These are phyloP conservation scores for Drosophila pegasa DNA, from an alignment of 2,888 invertebrate genomes.

Conservation along the genomic window DNA sequence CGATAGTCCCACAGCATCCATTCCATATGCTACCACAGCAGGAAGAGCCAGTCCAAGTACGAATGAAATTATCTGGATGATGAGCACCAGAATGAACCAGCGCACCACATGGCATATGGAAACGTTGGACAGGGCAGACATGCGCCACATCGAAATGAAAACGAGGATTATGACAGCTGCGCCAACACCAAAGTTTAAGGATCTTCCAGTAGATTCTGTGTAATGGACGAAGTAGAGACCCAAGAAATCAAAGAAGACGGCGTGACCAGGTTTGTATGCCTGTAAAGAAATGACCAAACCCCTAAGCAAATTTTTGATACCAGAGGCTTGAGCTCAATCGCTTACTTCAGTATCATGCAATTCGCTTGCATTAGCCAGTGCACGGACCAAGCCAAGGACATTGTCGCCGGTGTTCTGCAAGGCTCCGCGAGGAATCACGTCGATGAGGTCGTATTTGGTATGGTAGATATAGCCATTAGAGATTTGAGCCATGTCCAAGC, in stretches of 20 bases:
- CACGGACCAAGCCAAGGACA: slow-evolving; percentile 86
- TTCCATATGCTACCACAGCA: slow-evolving; percentile 78
- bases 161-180: slow-evolving; percentile 77
- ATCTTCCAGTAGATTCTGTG: slow-evolving; percentile 85
- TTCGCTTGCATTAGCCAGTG: slow-evolving; percentile 85
- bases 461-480: slow-evolving; percentile 92
- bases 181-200: slow-evolving; percentile 82
- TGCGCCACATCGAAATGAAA: slow-evolving; percentile 69
- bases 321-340: not conserved
- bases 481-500: slow-evolving; percentile 90
- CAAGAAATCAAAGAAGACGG: slow-evolving; percentile 90
- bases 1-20: slow-evolving; percentile 83
- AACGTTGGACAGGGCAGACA: slow-evolving; percentile 59
- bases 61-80: slow-evolving; percentile 65
- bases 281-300: slow-evolving; percentile 47
- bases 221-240: slow-evolving; percentile 89
- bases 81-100: slow-evolving; percentile 43
- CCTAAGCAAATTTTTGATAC: not conserved
- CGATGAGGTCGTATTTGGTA: slow-evolving; percentile 89
- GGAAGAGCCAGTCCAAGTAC: slow-evolving; percentile 78
- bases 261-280: slow-evolving; percentile 83
- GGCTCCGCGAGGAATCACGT: slow-evolving; percentile 88
- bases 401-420: slow-evolving; percentile 91
- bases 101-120: slow-evolving; percentile 52
- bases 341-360: slow-evolving; percentile 59